Conservation (phyloP, 2,888 invertebrate species). For the Oxyscelio sp. region DNA sequence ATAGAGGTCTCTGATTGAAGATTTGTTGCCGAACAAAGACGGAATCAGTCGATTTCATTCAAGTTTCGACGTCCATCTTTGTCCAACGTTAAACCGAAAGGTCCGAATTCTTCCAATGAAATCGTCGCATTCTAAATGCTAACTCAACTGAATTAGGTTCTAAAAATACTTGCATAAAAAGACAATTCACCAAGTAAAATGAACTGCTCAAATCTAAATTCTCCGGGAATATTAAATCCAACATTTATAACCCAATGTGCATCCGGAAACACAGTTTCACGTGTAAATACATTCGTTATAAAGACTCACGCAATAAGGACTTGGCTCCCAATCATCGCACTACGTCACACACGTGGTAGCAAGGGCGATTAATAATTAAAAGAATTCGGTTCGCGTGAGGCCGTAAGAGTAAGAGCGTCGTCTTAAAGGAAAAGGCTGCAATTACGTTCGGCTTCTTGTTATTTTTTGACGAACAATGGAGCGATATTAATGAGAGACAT, state of each 20-base stretch:
- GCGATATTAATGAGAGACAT: slow-evolving; percentile 87
- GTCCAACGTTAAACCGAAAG: no score
- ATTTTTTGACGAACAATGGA: slow-evolving; percentile 79
- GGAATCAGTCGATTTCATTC: no score
- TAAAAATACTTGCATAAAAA: no score
- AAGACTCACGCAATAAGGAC: slow-evolving; percentile 57
- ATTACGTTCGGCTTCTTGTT: slow-evolving; percentile 75
- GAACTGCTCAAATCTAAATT: neutral
- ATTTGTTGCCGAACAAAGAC: no score
- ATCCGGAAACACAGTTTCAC: slow-evolving; percentile 43
- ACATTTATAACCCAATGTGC: slow-evolving; percentile 31
- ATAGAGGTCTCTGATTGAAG: no score
- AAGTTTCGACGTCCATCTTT: no score
- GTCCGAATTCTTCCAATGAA: no score
- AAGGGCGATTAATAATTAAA: slow-evolving; percentile 60
- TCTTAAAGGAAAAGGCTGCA: slow-evolving; percentile 69
- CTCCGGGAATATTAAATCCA: slow-evolving; percentile 1
- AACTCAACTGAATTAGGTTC: no score
- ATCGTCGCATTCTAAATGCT: no score
- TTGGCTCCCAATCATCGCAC: slow-evolving; percentile 56
- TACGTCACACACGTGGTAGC: slow-evolving; percentile 40
- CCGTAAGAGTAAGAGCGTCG: neutral
- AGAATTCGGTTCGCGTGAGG: slow-evolving; percentile 1
- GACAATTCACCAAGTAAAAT: neutral
- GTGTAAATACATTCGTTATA: slow-evolving; percentile 63